Evolutionary conservation across 2,888 invertebrate species (phyloP).

Genomic region (Drymonia ruficornis): DNA sequence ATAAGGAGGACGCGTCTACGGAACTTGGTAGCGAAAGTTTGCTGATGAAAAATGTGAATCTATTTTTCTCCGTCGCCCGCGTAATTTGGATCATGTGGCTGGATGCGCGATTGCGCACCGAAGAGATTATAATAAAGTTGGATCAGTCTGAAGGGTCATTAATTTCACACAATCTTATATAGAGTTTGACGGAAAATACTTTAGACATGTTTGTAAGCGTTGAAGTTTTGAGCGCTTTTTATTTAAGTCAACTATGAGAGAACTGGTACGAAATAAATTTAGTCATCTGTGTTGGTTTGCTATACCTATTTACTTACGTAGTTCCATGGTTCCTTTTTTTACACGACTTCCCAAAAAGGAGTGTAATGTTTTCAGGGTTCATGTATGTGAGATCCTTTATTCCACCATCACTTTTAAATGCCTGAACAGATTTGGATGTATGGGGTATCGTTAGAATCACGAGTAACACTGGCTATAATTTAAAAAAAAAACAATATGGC

Average conservation of each 20-base stretch:
- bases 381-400: too few relatives aligned
- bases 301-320: too few relatives aligned
- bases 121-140: constrained; percentile 68
- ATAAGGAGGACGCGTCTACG: constrained; percentile 34
- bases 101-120: constrained; percentile 66
- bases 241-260: too few relatives aligned
- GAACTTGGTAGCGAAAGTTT: constrained; percentile 47
- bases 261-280: neutral
- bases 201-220: constrained; percentile 38
- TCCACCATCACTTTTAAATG: too few relatives aligned
- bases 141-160: constrained; percentile 61
- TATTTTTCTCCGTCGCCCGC: constrained; percentile 68
- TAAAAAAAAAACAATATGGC: too few relatives aligned
- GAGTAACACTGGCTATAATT: too few relatives aligned
- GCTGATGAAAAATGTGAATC: constrained; percentile 65
- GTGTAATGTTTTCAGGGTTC: too few relatives aligned
- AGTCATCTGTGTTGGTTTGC: too few relatives aligned
- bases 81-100: constrained; percentile 72
- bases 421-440: too few relatives aligned
- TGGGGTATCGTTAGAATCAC: too few relatives aligned
- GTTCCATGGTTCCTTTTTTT: too few relatives aligned
- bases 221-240: neutral
- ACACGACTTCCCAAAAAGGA: too few relatives aligned
- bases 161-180: constrained; percentile 60
- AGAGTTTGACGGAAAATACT: constrained; percentile 49